Evolutionary conservation across 2,113 vertebrate species (phyloP), one percentile per base, ranked within the genome.

Genomic region (Gulo gulo): DNA sequence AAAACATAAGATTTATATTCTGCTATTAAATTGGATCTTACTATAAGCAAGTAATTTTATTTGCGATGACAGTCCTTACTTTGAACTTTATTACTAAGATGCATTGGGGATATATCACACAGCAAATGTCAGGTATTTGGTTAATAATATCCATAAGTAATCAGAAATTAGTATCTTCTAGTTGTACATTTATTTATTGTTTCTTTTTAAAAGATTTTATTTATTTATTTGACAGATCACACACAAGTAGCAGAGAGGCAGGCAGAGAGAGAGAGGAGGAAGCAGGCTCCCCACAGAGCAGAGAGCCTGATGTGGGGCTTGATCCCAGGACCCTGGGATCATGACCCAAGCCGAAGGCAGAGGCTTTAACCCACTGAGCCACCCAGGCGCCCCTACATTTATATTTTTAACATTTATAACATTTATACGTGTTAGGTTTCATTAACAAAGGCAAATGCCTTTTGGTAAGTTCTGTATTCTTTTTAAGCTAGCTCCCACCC

Each of bases 21-120:
- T 88, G 78, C 24, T 83, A 0, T 94, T 84, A 88, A 84, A 29
- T 85, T 86, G 50, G 14, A 69, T 84, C 69, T 88, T 95, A n/a
- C 79, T 95, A 65, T 59, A 73, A 83, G 45, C 45, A 94, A 59
- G 26, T 80, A 80, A 29, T 93, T 89, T 13, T 73, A 57, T 79
- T 69, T 96, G 45, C 7, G 29, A 59, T 80, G 47, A 34, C 21
- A 29, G 21, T 15, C 39, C 71, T 87, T 83, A 45, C 90, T 52
- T 92, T 94, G 50, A 92, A 78, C 11, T 84, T 86, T 78, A 23
- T 79, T 73, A 96, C 73, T 95, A 47, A 88, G 92, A 81, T 73
- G 42, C 29, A 24, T 26, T 92, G 50, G 55, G 34, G 18, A 9
- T 96, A 13, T 83, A 79, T 82, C 26, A 50, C 24, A 63, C 24